Evolutionary conservation across 2,888 invertebrate genomes (phyloP), one percentile per base, ranked within the genome.

Genomic region (Drosophila neonasuta): DNA sequence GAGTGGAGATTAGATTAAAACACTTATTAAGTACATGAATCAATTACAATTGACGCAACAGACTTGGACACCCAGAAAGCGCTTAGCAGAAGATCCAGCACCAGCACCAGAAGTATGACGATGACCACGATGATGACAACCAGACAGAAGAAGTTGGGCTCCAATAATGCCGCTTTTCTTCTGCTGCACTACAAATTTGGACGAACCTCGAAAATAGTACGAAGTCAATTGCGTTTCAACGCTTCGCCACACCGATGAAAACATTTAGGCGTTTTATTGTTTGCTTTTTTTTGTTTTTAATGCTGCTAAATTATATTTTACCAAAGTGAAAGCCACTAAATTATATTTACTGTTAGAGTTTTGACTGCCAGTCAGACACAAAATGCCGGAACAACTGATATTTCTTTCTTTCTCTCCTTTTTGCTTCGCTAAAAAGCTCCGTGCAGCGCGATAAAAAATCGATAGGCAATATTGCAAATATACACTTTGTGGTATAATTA

Each of bases 131-230:
- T 24, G 50, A 77, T 71, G 70, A 76, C 57, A 45, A 66, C 57
- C 56, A 67, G 63, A 73, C 68, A 64, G 41, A 70, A 29, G 32
- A 34, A 59, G 24, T 6, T 24, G 62, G 48, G 63, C 60, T 36
- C 36, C 36, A 36, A 36, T 5, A 51, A 56, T 49, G 63, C 55
- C 62, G 32, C 46, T 15, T 36, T n/a, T 36, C 36, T 36, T 11
- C 56, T 64, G 62, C 42, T 36, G 36, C 36, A 36, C 36, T 36
- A 36, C 36, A n/a, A 57, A 68, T 73, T 71, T 81, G 52, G 77
- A 89, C 90, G 86, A 88, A 94, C 94, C 93, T 93, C 92, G 92
- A 88, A 94, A 94, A 88, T 94, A 95, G 55, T 93, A 90, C 79
- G 93, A 93, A 42, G 94, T 94, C 68, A 94, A 89, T 86, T 92